Evolutionary conservation across 2,113 vertebrate genomes (phyloP).

Genomic region (Pseudopodoces humilis): DNA sequence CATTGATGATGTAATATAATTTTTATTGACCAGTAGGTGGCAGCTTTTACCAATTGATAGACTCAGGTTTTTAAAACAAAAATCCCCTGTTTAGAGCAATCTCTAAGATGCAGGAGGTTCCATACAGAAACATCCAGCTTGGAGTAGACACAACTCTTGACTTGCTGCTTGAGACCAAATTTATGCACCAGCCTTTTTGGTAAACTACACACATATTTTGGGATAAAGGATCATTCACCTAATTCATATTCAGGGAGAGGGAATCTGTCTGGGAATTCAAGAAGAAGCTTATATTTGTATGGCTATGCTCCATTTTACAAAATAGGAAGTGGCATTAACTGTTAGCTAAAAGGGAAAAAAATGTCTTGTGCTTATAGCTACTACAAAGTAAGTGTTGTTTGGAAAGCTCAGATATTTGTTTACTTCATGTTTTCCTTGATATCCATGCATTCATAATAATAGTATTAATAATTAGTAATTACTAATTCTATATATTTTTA

Average conservation of each 20-base stretch:
- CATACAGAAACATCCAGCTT: background rate
- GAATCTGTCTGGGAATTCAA: background rate
- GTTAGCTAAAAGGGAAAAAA: background rate
- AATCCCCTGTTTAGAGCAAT: background rate
- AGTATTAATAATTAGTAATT: background rate
- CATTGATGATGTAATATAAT: background rate
- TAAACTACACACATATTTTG: background rate
- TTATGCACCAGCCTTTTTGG: background rate
- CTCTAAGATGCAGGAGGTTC: constrained; percentile 3
- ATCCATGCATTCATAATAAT: background rate
- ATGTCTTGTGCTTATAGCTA: background rate
- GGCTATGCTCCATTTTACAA: background rate
- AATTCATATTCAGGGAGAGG: background rate
- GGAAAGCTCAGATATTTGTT: background rate
- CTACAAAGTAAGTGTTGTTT: background rate
- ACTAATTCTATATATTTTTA: background rate
- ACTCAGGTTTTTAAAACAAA: background rate
- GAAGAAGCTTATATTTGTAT: background rate
- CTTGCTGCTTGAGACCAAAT: background rate
- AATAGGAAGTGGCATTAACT: background rate
- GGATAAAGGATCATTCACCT: background rate
- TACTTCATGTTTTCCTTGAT: background rate
- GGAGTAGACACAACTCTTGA: background rate
- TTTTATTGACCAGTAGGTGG: constrained; percentile 73
- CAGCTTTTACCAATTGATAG: constrained; percentile 72